Evolutionary conservation across 1,140 invertebrate genomes (phyloP).

Genomic region (Akabosia matsudoensis): DNA sequence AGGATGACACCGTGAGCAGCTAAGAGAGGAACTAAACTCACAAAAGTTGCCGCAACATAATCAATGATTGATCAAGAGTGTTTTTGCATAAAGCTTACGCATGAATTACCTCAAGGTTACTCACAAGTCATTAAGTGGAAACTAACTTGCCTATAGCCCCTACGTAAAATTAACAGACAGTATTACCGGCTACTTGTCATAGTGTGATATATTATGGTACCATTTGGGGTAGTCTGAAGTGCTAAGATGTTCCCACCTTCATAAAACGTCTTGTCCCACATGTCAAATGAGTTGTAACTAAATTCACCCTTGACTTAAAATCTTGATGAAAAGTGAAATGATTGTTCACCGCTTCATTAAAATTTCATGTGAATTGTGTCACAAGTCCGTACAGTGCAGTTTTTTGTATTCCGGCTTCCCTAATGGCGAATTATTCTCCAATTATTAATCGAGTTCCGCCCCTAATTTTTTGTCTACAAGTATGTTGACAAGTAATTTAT

Average conservation of each 20-base stretch:
- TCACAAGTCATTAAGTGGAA: too few relatives aligned
- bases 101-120: not conserved
- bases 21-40: not conserved
- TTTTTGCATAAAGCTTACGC: not conserved
- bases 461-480: too few relatives aligned
- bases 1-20: too few relatives aligned
- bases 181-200: not conserved
- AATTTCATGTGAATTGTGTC: conserved; percentile 6
- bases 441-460: too few relatives aligned
- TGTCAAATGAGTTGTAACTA: conserved; percentile 7
- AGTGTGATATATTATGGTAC: not conserved
- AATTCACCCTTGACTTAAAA: conserved; percentile 4
- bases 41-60: not conserved
- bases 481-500: too few relatives aligned
- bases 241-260: too few relatives aligned
- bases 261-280: conserved; percentile 8
- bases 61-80: not conserved
- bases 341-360: not conserved
- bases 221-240: too few relatives aligned
- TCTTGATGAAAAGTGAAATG: conserved; percentile 1
- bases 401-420: too few relatives aligned
- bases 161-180: not conserved
- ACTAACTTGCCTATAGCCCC: too few relatives aligned
- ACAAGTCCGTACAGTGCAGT: not conserved
- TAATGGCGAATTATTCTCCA: too few relatives aligned